Evolutionary conservation across 2,888 invertebrate genomes (phyloP), one percentile per base, ranked within the genome.

Genomic region (Gibbula magus): DNA sequence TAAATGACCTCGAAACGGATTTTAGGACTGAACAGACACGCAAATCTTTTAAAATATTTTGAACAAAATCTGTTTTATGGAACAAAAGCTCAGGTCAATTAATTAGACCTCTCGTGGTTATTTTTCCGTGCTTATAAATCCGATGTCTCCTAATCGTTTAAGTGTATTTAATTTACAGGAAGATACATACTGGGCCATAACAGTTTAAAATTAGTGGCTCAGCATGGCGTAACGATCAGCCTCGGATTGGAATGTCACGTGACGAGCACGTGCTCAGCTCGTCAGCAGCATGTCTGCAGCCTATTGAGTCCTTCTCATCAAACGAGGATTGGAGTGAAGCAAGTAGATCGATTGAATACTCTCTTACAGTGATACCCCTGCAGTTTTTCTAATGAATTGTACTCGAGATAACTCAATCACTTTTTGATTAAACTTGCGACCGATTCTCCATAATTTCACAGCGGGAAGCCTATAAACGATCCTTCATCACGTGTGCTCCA

Each of bases 401-500:
- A 32, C 70, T 70, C 18, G 32, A 35, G 70, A 32, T 70, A 70
- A 70, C 70, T 35, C 70, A 70, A 70, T 70, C 70, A 70, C 70
- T 32, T 70, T 70, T 70, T 70, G 70, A 70, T 70, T 70, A 70
- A 70, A 70, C 70, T 70, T 39, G 18, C 70, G 32, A 32, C 70
- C 70, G 29, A 61, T 61, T 29, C 29, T 10, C 29, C 61, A 61
- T 61, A 25, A 39, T 70, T 32, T 70, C 70, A 32, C 18, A 16
- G 35, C 39, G 39, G 70, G 70, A 56, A 8, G 70, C 29, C 70
- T 2, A 35, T 70, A 18, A 5, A 45, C n/a, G n/a, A 35, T 32
- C 18, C 70, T 20, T 29, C 18, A 70, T 35, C 39, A 32, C 39
- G 70, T 70, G 39, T 35, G 29, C 25, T 32, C 39, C 10, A 70